A percentile compares a stretch with the other conserved stretches of the same genome.
phyloP scores from a whole-genome alignment of 35 echinoderm and acorn worm genomes.

The Apostichopus japonicus region DNA sequence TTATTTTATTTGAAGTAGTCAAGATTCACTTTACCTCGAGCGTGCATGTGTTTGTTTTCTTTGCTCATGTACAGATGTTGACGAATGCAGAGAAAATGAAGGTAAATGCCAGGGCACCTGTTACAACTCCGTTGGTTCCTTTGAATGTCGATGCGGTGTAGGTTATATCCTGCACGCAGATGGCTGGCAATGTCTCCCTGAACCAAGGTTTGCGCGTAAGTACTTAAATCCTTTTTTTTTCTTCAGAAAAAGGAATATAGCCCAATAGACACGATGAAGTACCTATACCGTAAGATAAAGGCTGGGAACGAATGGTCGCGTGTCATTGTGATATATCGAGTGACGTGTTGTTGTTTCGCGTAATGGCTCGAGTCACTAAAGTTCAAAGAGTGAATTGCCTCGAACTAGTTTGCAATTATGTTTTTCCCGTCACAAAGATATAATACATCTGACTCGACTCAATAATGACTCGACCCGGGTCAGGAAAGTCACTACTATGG shows the following conservation, averaged over 20 bases:
- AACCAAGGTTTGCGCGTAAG: constrained; percentile 41
- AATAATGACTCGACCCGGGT: too few species aligned
- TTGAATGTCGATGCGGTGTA: constrained; percentile 19
- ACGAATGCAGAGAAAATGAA: constrained; percentile 39
- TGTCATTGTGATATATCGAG: too few species aligned
- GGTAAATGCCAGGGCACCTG: neutral
- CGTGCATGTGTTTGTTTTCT: neutral
- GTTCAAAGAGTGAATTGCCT: too few species aligned
- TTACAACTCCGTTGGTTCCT: constrained; percentile 23
- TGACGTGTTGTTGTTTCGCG: too few species aligned
- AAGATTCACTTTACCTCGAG: neutral
- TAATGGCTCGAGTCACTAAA: too few species aligned
- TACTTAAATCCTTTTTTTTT: neutral
- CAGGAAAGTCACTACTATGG: too few species aligned
- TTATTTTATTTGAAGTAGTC: neutral
- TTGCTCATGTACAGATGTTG: constrained; percentile 8
- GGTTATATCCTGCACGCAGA: constrained; percentile 34
- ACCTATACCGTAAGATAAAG: too few species aligned
- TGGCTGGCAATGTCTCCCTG: constrained; percentile 28
- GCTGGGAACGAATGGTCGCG: too few species aligned
- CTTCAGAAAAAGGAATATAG: neutral
- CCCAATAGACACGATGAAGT: too few species aligned
- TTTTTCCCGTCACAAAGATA: too few species aligned
- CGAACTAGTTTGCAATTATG: too few species aligned
- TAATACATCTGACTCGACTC: too few species aligned